A percentile compares a stretch with the other conserved stretches of the same genome.
phyloP scores from a whole-genome alignment of 2,113 vertebrate species.

The Tringa solitaria region DNA sequence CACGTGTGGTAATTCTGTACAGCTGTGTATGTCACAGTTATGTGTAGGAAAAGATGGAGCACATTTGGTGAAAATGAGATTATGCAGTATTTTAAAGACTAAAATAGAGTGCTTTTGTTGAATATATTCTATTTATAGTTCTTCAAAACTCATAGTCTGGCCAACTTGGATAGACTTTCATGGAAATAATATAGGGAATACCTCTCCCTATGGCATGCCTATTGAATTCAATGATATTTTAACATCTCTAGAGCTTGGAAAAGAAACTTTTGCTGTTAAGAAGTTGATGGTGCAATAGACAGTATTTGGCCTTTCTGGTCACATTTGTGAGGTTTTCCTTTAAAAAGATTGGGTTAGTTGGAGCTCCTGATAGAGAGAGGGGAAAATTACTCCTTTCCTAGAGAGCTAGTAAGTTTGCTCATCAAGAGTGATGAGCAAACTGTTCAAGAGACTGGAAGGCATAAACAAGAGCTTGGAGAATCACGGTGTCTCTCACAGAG shows the following conservation, averaged over 20 bases:
- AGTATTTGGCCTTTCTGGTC: not conserved
- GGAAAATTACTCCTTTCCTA: not conserved
- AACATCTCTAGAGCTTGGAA: not conserved
- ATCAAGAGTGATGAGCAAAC: not conserved
- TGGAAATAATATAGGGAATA: not conserved
- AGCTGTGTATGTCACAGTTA: rapidly evolving
- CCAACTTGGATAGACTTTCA: not conserved
- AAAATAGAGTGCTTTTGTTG: not conserved
- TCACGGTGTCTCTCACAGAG: not conserved
- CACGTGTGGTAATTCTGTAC: not conserved
- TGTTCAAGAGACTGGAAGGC: not conserved
- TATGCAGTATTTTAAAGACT: not conserved
- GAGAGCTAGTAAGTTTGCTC: not conserved
- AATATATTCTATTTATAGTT: not conserved
- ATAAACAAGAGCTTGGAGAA: not conserved
- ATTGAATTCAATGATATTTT: not conserved
- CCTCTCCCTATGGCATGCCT: not conserved
- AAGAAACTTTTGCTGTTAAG: not conserved
- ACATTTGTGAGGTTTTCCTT: not conserved
- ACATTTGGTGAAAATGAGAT: not conserved
- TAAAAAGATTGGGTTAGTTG: not conserved
- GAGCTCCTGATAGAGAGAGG: not conserved
- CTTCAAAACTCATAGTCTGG: not conserved
- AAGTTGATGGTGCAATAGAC: not conserved
- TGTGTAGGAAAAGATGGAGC: not conserved